Percentiles rank a stretch among this genome's conserved stretches.
Evolutionary conservation across 1,140 invertebrate species (phyloP).

Genomic region (Hormaphis cornu): DNA sequence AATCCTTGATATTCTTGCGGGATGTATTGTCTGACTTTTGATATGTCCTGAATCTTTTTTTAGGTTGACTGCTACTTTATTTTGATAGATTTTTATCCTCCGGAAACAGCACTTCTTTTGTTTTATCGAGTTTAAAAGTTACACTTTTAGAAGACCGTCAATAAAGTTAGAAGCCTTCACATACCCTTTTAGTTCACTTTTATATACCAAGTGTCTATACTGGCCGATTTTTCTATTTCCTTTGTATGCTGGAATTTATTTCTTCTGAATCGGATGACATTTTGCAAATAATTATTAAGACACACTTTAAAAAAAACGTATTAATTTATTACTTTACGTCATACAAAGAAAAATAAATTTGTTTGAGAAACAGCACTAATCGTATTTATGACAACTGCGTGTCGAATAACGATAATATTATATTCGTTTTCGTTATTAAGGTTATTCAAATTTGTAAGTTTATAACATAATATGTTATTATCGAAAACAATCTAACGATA

Average conservation of each 20-base stretch:
- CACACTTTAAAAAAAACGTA: no score
- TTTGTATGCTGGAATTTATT: conserved; percentile 27
- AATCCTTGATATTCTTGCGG: not conserved
- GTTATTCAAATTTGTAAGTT: no score
- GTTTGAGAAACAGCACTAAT: no score
- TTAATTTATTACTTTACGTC: no score
- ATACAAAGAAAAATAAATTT: no score
- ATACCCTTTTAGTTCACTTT: not conserved
- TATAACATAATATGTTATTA: no score
- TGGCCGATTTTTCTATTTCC: not conserved
- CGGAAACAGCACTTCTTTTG: not conserved
- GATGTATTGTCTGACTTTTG: not conserved
- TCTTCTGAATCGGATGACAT: not conserved
- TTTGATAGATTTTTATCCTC: not conserved
- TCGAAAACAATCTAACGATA: no score
- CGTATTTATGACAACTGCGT: no score
- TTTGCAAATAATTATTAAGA: no score
- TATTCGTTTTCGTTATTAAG: no score
- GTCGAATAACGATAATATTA: no score
- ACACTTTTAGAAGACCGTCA: not conserved
- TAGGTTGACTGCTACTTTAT: not conserved
- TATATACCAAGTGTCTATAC: not conserved
- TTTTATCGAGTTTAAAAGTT: not conserved
- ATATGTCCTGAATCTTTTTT: not conserved
- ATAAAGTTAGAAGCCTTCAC: not conserved